Evolutionary conservation across 2,888 invertebrate genomes (phyloP).

Genomic region (Halictus quadricinctus): DNA sequence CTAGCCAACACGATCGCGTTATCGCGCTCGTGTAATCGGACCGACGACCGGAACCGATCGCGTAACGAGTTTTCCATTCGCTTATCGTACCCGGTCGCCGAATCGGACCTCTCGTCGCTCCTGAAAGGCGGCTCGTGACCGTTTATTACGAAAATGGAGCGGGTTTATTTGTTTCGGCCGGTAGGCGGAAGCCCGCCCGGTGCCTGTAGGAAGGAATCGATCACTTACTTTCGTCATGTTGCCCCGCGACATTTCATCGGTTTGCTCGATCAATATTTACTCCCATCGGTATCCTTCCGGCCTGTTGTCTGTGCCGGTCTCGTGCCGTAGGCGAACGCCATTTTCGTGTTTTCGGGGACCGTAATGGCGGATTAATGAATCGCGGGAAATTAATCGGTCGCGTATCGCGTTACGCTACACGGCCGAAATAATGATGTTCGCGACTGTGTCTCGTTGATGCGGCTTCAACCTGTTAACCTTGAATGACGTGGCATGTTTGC

Average conservation of each 20-base stretch:
- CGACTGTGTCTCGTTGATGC: not conserved
- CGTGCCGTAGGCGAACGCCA: not conserved
- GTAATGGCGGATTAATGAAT: not conserved
- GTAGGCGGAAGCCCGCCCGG: not conserved
- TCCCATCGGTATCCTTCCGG: conserved; percentile 4
- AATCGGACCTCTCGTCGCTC: not conserved
- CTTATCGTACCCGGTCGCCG: not conserved
- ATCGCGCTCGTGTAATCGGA: conserved; percentile 1
- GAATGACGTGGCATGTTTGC: not conserved
- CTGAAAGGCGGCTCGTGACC: not conserved
- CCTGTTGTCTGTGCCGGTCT: not conserved
- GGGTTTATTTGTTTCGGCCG: conserved; percentile 5
- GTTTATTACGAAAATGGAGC: conserved; percentile 7
- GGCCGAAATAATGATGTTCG: not conserved
- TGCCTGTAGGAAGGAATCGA: conserved; percentile 22
- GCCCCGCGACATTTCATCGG: conserved; percentile 19
- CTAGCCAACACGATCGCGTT: not conserved
- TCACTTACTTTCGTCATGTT: conserved; percentile 20
- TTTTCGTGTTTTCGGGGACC: not conserved
- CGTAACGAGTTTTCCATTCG: not conserved
- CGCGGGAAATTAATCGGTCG: conserved; percentile 7
- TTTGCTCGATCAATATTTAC: conserved; percentile 40
- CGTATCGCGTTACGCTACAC: not conserved
- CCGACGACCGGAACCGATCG: conserved; percentile 8
- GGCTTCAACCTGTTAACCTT: conserved; percentile 5